Evolutionary conservation across 2,113 vertebrate genomes (phyloP).

Genomic region (Chamaea fasciata): DNA sequence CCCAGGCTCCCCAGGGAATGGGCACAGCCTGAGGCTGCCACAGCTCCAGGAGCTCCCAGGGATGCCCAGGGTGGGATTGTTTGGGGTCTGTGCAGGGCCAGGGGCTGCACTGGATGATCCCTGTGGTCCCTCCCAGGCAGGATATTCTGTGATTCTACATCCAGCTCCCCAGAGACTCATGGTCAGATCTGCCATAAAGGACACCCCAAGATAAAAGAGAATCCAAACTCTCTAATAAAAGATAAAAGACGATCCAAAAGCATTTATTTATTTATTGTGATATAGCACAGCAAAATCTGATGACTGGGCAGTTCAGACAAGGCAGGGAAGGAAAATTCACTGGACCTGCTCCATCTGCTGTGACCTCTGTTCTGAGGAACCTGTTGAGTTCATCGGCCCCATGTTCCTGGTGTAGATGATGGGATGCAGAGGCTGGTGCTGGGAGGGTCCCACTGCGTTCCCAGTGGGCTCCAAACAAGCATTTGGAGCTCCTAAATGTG

Average conservation of each 20-base stretch:
- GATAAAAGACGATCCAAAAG: background rate
- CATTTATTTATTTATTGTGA: background rate
- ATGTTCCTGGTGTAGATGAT: background rate
- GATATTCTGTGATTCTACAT: background rate
- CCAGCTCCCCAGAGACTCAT: background rate
- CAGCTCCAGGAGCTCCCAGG: background rate
- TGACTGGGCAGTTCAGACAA: background rate
- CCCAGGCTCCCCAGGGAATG: background rate
- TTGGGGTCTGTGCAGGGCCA: background rate
- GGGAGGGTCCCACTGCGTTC: background rate
- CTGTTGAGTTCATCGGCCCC: background rate
- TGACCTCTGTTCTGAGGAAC: background rate
- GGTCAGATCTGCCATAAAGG: background rate
- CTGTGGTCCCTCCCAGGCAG: background rate
- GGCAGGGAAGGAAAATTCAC: background rate
- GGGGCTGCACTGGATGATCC: accelerated
- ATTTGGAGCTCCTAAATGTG: background rate
- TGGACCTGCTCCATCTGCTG: accelerated
- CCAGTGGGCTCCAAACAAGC: background rate
- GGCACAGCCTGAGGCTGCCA: background rate
- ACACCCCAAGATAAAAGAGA: background rate
- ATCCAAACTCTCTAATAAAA: background rate
- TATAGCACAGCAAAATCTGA: background rate
- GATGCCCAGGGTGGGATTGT: background rate
- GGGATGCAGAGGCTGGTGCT: background rate